Evolutionary conservation across 2,797 vertebrate genomes (phyloP).

Genomic region (Micropoecilia bifurca): DNA sequence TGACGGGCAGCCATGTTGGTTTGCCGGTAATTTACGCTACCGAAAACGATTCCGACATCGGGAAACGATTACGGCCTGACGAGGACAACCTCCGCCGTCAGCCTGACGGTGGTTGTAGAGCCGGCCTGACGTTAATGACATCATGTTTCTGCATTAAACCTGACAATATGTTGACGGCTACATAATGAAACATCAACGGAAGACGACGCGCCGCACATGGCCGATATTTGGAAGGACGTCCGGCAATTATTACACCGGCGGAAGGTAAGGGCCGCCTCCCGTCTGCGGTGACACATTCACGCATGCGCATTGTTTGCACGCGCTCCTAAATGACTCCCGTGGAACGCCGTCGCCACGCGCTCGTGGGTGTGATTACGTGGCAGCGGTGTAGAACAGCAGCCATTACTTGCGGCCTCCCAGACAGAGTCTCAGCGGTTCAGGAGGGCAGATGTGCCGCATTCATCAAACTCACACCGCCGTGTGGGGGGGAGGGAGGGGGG

Average conservation of each 20-base stretch:
- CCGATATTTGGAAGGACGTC: slow-evolving; percentile 55
- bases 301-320: slow-evolving; percentile 21
- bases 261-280: slow-evolving; percentile 53
- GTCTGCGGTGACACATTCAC: slow-evolving; percentile 53
- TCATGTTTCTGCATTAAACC: slow-evolving; percentile 66
- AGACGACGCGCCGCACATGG: slow-evolving; percentile 29
- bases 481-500: not conserved
- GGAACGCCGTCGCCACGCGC: not conserved
- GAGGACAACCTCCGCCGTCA: slow-evolving; percentile 38
- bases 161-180: slow-evolving; percentile 43
- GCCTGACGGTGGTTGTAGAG: slow-evolving; percentile 43
- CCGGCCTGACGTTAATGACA: slow-evolving; percentile 60
- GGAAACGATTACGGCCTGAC: slow-evolving; percentile 46
- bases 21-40: slow-evolving; percentile 58
- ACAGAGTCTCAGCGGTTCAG: slow-evolving; percentile 85
- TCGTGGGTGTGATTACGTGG: slow-evolving; percentile 57
- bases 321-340: slow-evolving; percentile 27
- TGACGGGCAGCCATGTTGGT: slow-evolving; percentile 39
- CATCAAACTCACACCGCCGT: slow-evolving; percentile 86
- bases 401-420: slow-evolving; percentile 87
- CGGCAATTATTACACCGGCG: slow-evolving; percentile 41
- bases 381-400: slow-evolving; percentile 87
- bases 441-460: slow-evolving; percentile 92
- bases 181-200: slow-evolving; percentile 60
- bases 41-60: slow-evolving; percentile 54